These are phyloP conservation scores for Chironex yamaguchii DNA, from an alignment of 30 jellyfish, hydroid and myxozoan species.

Conservation along the genomic window DNA sequence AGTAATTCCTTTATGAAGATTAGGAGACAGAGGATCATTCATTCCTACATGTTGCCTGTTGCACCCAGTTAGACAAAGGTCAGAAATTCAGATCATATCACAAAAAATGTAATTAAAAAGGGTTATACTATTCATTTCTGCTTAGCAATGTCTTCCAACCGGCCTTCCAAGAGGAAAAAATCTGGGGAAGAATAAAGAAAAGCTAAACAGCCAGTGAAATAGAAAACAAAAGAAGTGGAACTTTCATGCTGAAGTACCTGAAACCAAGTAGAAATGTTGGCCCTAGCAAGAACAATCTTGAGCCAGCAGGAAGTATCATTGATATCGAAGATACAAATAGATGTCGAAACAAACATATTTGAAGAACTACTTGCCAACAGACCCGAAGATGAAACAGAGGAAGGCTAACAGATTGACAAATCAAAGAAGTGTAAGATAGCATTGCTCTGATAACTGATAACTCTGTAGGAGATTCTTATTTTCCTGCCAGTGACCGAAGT, in stretches of 20 bases:
- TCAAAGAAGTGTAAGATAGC: conserved; percentile 31
- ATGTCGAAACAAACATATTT: conserved; percentile 26
- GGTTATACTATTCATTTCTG: too few relatives aligned
- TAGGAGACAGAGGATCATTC: too few relatives aligned
- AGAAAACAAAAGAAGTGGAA: conserved; percentile 51
- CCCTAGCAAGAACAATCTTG: conserved; percentile 44
- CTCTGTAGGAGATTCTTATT: conserved; percentile 32
- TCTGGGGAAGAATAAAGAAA: conserved; percentile 55
- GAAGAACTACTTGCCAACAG: conserved; percentile 26
- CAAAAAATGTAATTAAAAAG: too few relatives aligned
- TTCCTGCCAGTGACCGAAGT: conserved; percentile 47
- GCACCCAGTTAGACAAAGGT: too few relatives aligned
- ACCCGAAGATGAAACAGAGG: conserved; percentile 42
- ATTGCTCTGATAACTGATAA: conserved; percentile 42
- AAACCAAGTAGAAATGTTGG: conserved; percentile 49
- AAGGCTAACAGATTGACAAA: conserved; percentile 56
- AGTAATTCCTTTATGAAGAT: too few relatives aligned
- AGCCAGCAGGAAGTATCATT: conserved; percentile 26
- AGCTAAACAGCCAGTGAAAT: conserved; percentile 47
- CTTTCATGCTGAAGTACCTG: conserved; percentile 48
- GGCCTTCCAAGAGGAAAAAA: too few relatives aligned
- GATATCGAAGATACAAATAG: conserved; percentile 17
- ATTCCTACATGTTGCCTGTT: too few relatives aligned
- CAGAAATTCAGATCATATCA: too few relatives aligned
- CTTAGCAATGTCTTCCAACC: too few relatives aligned